Evolutionary conservation across 2,113 vertebrate species (phyloP), one percentile per base, ranked within the genome.

Genomic region (Myocastor coypus): DNA sequence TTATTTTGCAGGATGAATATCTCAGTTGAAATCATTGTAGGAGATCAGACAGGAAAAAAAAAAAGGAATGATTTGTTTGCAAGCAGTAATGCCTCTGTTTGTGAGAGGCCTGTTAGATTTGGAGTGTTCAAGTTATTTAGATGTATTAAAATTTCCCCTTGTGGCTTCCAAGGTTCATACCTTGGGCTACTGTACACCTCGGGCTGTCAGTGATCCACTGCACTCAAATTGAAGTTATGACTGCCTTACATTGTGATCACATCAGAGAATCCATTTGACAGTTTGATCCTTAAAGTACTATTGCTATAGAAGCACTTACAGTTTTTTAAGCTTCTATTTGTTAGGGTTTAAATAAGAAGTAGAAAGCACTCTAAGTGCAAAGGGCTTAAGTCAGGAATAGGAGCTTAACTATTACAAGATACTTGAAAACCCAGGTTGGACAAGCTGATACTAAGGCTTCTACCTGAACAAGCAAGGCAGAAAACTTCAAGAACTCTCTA

Each of bases 401-500:
- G 10, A 37, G 24, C 52, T 78, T 91, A 32, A 66, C 26, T 75
- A 28, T 19, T 37, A 16, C 32, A 92, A 89, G 37, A 87, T 84
- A 80, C 2, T 32, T 93, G 40, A n/a, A 94, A 86, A 9, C 16
- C 55, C 12, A 55, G 3, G 2, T 9, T 87, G 26, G 13, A 26
- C 30, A 66, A 37, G 7, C 11, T 63, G 17, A 88, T 20, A 37
- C 12, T 57, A 28, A 71, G 87, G 75, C 69, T 64, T 28, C 37
- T 87, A 80, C 11, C 37, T 28, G 16, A 94, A 42, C 40, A 34
- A 71, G 14, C 57, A 94, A 59, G 55, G 14, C 5, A 64, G 68
- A 93, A 94, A 83, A 13, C 63, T 90, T 87, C 16, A 55, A 94
- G 40, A 92, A 37, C 34, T 68, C 20, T 66, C 87, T 66, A 30